A percentile compares a stretch with the other conserved stretches of the same genome.
Conservation (phyloP, 2,113 vertebrate genomes). For the Bubo blakistoni region DNA sequence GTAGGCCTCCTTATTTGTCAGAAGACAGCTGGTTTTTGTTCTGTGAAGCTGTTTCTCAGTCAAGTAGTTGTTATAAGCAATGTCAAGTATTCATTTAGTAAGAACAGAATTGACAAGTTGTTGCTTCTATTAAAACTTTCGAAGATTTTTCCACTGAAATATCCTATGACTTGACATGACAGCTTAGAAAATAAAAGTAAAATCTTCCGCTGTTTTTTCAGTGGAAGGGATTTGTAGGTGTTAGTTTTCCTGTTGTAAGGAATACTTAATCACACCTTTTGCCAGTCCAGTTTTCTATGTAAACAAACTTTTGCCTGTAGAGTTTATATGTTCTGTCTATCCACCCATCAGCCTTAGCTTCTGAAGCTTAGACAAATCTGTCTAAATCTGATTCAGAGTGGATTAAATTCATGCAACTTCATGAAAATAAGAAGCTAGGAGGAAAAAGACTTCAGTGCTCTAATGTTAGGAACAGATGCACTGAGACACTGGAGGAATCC, state of each 20-base stretch:
- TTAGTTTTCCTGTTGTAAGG: background rate
- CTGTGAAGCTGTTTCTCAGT: background rate
- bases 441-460: background rate
- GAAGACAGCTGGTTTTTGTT: background rate
- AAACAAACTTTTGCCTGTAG: background rate
- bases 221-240: background rate
- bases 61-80: background rate
- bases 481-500: background rate
- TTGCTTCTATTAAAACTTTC: background rate
- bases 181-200: background rate
- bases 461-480: background rate
- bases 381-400: background rate
- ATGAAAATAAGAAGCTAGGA: background rate
- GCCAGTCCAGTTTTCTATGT: background rate
- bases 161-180: background rate
- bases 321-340: background rate
- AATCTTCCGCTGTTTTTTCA: background rate
- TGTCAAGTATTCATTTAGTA: slow-evolving; percentile 21
- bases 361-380: background rate
- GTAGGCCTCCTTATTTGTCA: background rate
- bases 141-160: slow-evolving; percentile 12
- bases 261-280: background rate
- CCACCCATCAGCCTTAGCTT: background rate
- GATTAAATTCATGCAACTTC: background rate
- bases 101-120: slow-evolving; percentile 2